phyloP scores from a whole-genome alignment of 1,140 invertebrate genomes.

The Dolichoris vasculosae region DNA sequence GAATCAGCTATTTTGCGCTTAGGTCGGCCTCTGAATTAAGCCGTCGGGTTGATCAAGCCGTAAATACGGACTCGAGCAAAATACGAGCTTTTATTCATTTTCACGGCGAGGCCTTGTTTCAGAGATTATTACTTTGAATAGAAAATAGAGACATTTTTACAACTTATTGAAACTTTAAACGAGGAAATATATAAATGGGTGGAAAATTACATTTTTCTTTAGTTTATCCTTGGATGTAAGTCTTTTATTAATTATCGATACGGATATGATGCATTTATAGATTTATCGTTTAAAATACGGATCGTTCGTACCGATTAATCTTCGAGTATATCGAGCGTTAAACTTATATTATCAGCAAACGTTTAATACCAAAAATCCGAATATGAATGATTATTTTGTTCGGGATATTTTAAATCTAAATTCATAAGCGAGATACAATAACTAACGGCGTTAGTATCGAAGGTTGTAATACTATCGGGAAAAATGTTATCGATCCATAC shows the following conservation, averaged over 20 bases:
- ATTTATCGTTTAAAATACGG: too few relatives aligned
- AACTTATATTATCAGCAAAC: too few relatives aligned
- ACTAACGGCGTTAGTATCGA: neutral
- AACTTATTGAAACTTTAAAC: neutral
- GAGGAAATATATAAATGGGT: too few relatives aligned
- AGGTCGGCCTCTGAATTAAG: neutral
- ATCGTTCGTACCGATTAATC: neutral
- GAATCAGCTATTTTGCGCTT: neutral
- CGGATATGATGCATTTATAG: too few relatives aligned
- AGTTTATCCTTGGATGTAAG: too few relatives aligned
- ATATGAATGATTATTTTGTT: too few relatives aligned
- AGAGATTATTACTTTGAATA: neutral
- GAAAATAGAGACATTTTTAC: neutral
- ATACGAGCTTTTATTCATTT: neutral
- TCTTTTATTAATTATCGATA: too few relatives aligned
- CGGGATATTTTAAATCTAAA: neutral
- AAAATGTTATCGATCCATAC: neutral
- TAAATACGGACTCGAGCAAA: constrained; percentile 6
- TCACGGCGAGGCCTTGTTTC: too few relatives aligned
- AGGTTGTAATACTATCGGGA: neutral
- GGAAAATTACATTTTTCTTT: too few relatives aligned
- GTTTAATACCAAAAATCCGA: too few relatives aligned
- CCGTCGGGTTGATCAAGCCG: neutral
- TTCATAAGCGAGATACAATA: neutral
- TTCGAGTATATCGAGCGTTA: neutral